Evolutionary conservation across 2,797 vertebrate genomes (phyloP).

Genomic region (Pipistrellus kuhlii): DNA sequence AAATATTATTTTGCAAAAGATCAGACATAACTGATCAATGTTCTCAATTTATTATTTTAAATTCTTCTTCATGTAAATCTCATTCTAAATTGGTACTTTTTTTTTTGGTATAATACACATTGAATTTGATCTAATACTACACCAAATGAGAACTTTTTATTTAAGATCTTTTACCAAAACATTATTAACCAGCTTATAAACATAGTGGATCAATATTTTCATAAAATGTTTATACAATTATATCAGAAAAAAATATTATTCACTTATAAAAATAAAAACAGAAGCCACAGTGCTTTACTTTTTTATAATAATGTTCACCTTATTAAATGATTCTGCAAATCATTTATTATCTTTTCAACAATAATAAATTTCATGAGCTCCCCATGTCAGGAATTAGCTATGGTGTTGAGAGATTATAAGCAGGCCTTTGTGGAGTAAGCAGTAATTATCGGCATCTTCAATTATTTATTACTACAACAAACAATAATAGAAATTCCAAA

Average conservation of each 20-base stretch:
- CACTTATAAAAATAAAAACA: background rate
- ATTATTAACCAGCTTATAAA: background rate
- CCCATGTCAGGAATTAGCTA: background rate
- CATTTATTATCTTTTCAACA: background rate
- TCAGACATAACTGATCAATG: background rate
- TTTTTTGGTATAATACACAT: background rate
- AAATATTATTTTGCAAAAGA: background rate
- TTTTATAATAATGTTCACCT: background rate
- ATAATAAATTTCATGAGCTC: background rate
- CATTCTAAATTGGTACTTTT: background rate
- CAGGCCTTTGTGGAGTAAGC: accelerated
- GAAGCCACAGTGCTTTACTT: background rate
- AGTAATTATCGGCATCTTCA: background rate
- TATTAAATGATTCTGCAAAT: background rate
- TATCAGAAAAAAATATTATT: background rate
- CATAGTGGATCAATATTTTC: background rate
- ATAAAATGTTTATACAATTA: background rate
- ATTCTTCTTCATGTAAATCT: background rate
- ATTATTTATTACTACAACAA: background rate
- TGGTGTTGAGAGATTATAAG: background rate
- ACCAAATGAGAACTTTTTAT: background rate
- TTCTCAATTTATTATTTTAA: background rate
- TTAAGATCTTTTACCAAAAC: background rate
- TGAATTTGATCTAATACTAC: background rate
- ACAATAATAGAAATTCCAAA: background rate